Evolutionary conservation across 2,888 invertebrate genomes (phyloP).

Genomic region (Choristoneura rosaceana): DNA sequence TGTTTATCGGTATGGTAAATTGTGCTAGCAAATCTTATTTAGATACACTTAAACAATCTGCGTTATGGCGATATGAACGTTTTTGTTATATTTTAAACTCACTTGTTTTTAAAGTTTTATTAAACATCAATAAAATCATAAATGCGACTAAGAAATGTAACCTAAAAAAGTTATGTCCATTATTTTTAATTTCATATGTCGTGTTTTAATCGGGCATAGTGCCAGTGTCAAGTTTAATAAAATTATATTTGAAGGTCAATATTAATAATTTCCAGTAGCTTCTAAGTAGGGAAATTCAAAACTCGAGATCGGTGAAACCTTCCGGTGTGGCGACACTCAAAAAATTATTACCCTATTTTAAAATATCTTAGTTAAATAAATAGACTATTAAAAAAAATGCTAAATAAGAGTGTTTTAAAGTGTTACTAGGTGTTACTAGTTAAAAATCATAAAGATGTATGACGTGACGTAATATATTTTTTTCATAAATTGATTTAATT

Average conservation of each 20-base stretch:
- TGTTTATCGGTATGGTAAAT: background rate
- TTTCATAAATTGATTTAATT: too few relatives aligned
- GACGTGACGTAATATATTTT: too few relatives aligned
- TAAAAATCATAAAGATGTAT: too few relatives aligned
- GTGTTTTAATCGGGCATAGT: conserved; percentile 5
- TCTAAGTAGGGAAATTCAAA: background rate
- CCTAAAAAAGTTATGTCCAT: background rate
- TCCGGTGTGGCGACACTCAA: background rate
- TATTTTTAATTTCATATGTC: background rate
- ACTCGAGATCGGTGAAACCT: background rate
- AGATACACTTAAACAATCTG: background rate
- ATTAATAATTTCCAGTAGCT: background rate
- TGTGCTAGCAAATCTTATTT: background rate
- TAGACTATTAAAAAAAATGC: background rate
- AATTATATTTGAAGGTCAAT: background rate
- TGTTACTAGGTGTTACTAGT: background rate
- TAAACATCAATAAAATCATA: background rate
- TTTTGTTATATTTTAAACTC: background rate
- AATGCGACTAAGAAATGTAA: background rate
- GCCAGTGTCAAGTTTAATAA: conserved; percentile 11
- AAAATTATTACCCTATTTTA: background rate
- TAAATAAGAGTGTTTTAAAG: background rate
- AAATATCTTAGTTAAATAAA: background rate
- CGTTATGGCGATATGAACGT: background rate
- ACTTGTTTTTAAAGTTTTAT: background rate